Base-by-base conservation (phyloP, 1,140 invertebrate genomes). In the Drosophila subobscura region DNA sequence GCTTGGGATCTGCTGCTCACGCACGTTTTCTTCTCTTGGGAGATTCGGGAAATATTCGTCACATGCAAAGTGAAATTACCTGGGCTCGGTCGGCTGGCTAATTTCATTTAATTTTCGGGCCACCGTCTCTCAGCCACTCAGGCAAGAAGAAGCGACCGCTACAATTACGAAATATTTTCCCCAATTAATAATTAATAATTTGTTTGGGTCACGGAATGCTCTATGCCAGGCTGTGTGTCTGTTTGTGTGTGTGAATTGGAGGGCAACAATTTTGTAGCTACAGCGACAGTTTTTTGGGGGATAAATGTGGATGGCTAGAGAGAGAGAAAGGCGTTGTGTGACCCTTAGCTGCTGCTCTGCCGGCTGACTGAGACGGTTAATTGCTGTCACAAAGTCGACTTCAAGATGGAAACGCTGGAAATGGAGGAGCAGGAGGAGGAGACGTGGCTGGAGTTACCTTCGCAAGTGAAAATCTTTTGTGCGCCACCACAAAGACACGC, bases 141-240 rank as follows among this genome's bases (percentile, higher is more conserved):
- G 63, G 55, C 63, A 56, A 49, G 53, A 74, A 65, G 74, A 71
- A 78, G 75, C 78, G 65, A 90, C 78, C 70, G 81, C 68, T 68
- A 83, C 88, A 90, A 90, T 90, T 90, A 86, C 81, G 77, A 75
- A 79, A 88, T 83, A 88, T 88, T 90, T 90, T 90, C 81, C 57
- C 76, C 88, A 90, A 90, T 90, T 90, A 90, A 90, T 90, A 90
- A 90, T 90, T 90, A 90, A 88, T 90, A 90, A 90, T 90, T 90
- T 90, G 75, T 90, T 90, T 83, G 76, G 88, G 81, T 90, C 86
- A 89, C 89, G 84, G 90, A 86, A 86, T 64, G 53, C 57, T 47
- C 64, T 59, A 7, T 66, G 51, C 46, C 54, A 16, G 3, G 22
- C 50, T 25, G 53, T 29, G 6, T 29, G 29, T 29, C 3, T 33